Evolutionary conservation across 1,140 invertebrate genomes (phyloP).

Genomic region (Ptiloglossa arizonensis): DNA sequence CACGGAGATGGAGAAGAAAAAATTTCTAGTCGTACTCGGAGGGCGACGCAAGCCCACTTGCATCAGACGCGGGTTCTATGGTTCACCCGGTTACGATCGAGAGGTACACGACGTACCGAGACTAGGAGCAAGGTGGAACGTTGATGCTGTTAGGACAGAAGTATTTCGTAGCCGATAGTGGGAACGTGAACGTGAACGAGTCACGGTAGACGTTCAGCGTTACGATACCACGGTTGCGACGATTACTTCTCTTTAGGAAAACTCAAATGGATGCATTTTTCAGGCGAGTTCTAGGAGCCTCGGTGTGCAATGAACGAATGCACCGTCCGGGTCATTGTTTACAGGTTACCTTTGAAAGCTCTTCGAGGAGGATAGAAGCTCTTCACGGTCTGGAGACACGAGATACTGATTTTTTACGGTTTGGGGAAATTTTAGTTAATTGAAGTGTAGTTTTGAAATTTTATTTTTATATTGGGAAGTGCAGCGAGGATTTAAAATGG

Average conservation of each 20-base stretch:
- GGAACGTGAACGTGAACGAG: background rate
- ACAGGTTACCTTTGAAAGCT: too few relatives aligned
- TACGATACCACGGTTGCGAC: background rate
- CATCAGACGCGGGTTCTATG: conserved; percentile 50
- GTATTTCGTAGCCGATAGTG: conserved; percentile 1
- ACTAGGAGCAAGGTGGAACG: background rate
- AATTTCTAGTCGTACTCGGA: conserved; percentile 32
- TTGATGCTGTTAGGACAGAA: background rate
- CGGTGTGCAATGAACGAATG: too few relatives aligned
- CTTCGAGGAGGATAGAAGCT: too few relatives aligned
- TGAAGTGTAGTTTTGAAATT: too few relatives aligned
- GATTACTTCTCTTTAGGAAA: background rate
- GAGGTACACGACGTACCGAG: background rate
- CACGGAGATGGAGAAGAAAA: background rate
- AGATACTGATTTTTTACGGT: too few relatives aligned
- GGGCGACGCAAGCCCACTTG: conserved; percentile 15
- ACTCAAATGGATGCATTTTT: background rate
- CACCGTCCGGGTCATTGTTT: too few relatives aligned
- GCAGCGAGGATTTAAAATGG: too few relatives aligned
- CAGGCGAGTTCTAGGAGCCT: too few relatives aligned
- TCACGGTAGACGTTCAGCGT: background rate
- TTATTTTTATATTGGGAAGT: too few relatives aligned
- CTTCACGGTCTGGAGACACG: too few relatives aligned
- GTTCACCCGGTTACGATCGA: conserved; percentile 38
- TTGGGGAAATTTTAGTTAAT: too few relatives aligned